Base-by-base conservation (phyloP, 1,140 invertebrate species). In the Zaprionus taronus region DNA sequence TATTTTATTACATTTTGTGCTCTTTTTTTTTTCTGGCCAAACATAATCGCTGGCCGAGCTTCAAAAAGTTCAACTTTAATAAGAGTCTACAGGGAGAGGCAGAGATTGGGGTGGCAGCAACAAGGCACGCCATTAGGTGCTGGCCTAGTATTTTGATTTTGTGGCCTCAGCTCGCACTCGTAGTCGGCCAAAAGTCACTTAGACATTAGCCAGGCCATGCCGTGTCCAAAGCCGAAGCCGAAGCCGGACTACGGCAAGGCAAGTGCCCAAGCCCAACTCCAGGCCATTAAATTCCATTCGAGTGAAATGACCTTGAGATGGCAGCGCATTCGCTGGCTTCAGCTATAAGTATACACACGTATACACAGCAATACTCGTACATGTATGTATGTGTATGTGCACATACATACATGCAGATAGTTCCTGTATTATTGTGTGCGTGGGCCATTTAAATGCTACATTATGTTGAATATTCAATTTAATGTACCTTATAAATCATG, bases 401-500 rank as follows among this genome's bases (percentile, higher is more conserved):
- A 61, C 49, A 64, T 47, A 61, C 49, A 64, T 47, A 47, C 41
- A 22, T 70, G 53, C 34, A 15, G 58, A 60, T 55, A 24, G 47
- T 71, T 64, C n/a, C 67, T 67, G 74, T 60, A 55, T 66, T 62
- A 63, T 74, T 20, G 62, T 79, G 67, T 79, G 79, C 83, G 68
- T 80, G 79, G 83, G 73, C 83, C 83, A 87, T 87, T 87, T 87
- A 89, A 87, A 87, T 83, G 84, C 80, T 80, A 87, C 83, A 87
- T 87, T 87, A 87, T 83, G 84, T 87, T 87, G 84, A 87, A 87
- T 89, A 87, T 87, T 87, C 83, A 87, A 87, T 87, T 84, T 89
- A 87, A 87, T 89, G 84, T 89, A 74, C 58, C 84, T 89, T 84
- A 90, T 89, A 89, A 89, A 89, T 89, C 84, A 90, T 87, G 74